Base-by-base conservation (phyloP, 1,140 invertebrate genomes). In the Uloborus diversus region DNA sequence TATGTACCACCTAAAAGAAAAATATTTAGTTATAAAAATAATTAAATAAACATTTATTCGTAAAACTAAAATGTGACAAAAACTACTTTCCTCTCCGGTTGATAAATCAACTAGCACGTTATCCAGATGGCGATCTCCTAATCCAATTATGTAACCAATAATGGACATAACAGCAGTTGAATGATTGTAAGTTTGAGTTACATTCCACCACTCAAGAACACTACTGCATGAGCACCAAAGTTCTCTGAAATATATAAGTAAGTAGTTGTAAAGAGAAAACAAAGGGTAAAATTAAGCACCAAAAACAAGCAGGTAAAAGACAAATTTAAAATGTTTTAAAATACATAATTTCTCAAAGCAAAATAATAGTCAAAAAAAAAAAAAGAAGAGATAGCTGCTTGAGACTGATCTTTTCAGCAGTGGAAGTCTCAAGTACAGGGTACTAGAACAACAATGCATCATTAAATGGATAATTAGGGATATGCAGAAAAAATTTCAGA, bases 81-180 rank as follows among this genome's bases (percentile, higher is more conserved):
- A 53, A 42, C 27, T 33, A 37, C 23, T 80, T 33, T 91, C 94
- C 88, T 98, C 95, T 79, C 98, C 98, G 33, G 93, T 96, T 13
- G 91, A 91, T 23, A 99, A 88, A 88, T 99, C 96, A 33, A 99
- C 92, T 2, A 99, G 88, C 25, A 99, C 92, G 88, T 99, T 99
- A 87, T 99, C 97, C 85, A 99, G 90, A 90, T 99, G 98, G 61
- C 98, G 89, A 88, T 99, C 98, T 32, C 98, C 98, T 25, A 99
- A 89, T 1, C 98, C 98, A 84, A 99, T 96, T 35, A 99, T 95
- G 83, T 98, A 99, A 17, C 98, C 98, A 84, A 99, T 96, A 80
- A 97, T 95, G 42, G 96, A 98, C 94, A 98, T 99, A 3, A 99
- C 96, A 25, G 97, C 97, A 27, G 97, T 92, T 13, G 96, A 98